Evolutionary conservation across 2,888 invertebrate genomes (phyloP).

Genomic region (Beris morrisii): DNA sequence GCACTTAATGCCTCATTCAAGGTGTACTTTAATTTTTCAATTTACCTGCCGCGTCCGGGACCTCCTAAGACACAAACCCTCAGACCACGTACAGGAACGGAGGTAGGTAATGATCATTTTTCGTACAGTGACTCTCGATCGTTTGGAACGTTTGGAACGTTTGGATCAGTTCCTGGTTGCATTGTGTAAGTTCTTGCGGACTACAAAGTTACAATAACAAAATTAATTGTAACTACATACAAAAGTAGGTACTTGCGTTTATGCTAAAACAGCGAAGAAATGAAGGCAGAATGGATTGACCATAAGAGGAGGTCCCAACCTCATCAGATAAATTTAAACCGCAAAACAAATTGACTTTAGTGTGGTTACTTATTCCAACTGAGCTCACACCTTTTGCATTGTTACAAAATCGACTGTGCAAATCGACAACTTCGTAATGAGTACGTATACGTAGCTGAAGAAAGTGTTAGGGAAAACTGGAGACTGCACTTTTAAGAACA

Average conservation of each 20-base stretch:
- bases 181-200: neutral
- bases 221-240: neutral
- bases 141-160: too few species aligned
- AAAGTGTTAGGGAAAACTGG: too few species aligned
- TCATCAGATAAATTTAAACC: slow-evolving; percentile 24
- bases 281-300: slow-evolving; percentile 15
- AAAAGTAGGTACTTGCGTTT: slow-evolving; percentile 5
- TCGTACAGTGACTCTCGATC: neutral
- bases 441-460: too few species aligned
- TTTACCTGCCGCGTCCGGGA: neutral
- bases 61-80: neutral
- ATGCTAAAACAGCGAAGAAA: slow-evolving; percentile 9
- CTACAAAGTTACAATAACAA: neutral
- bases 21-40: slow-evolving; percentile 28
- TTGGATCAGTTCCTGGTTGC: neutral
- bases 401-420: slow-evolving; percentile 5
- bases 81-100: neutral
- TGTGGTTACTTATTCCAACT: slow-evolving; percentile 21
- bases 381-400: slow-evolving; percentile 21
- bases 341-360: slow-evolving; percentile 26
- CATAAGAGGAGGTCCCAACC: neutral
- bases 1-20: slow-evolving; percentile 24
- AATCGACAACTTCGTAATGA: too few species aligned
- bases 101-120: slow-evolving; percentile 1
- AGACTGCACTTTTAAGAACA: too few species aligned